Evolutionary conservation across 2,888 invertebrate genomes (phyloP).

Genomic region (Ectemnius continuus): DNA sequence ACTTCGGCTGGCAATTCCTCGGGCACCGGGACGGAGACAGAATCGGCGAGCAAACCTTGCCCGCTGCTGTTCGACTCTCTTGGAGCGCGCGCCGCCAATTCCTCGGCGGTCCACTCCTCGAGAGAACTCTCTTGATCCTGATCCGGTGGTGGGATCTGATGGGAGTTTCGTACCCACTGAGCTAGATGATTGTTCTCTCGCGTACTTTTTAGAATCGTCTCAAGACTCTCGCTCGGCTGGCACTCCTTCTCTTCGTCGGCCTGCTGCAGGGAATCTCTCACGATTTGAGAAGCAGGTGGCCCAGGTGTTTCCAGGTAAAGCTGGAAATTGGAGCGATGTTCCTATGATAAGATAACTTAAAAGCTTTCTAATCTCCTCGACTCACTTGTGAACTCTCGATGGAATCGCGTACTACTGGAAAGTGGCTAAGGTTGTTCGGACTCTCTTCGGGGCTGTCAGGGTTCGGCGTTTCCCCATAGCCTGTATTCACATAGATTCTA

Average conservation of each 20-base stretch:
- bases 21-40: constrained; percentile 8
- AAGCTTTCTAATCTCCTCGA: neutral
- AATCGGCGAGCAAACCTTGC: constrained; percentile 38
- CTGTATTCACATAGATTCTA: constrained; percentile 91
- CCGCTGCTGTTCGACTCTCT: constrained; percentile 56
- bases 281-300: constrained; percentile 26
- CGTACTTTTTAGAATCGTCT: constrained; percentile 56
- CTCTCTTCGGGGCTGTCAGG: constrained; percentile 89
- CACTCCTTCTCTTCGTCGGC: constrained; percentile 55
- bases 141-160: constrained; percentile 74
- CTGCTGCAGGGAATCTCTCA: constrained; percentile 42
- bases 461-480: constrained; percentile 85
- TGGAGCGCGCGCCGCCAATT: constrained; percentile 71
- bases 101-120: constrained; percentile 75
- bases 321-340: neutral
- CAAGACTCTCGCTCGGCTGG: constrained; percentile 62
- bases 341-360: neutral
- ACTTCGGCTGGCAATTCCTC: constrained; percentile 66
- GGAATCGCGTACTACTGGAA: constrained; percentile 63
- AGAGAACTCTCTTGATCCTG: constrained; percentile 70
- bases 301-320: neutral
- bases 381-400: constrained; percentile 71
- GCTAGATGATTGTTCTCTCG: constrained; percentile 68
- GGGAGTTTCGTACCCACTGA: constrained; percentile 75
- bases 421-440: constrained; percentile 61